Base-by-base conservation (phyloP, 2,888 invertebrate genomes). In the Diarsia mendica region DNA sequence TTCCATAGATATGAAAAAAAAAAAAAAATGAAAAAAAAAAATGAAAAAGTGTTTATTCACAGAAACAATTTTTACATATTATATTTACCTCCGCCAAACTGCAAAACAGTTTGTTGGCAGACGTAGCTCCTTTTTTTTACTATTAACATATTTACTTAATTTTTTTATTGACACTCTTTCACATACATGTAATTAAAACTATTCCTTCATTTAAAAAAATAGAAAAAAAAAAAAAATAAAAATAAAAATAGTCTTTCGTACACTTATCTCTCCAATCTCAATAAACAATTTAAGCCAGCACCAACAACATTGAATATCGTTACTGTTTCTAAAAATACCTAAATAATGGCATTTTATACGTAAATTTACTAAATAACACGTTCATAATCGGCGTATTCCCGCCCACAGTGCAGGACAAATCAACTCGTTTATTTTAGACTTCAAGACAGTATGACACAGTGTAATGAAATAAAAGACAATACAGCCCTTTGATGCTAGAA, bases 401-500 rank as follows among this genome's bases (percentile, higher is more conserved):
- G 83, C 89, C 88, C 86, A 87, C 87, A 73, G 71, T 67, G 83
- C 85, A 77, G 80, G 79, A 82, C 88, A 79, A 88, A 90, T 90
- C 85, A 84, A 82, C 71, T 79, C 70, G 76, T 78, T 88, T 82
- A 88, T 86, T 89, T 86, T 77, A 82, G 81, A 74, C 60, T 71
- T 13, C 74, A 78, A 39, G 48, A 68, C 78, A 81, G 82, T 85
- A 87, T 87, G 88, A 88, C 80, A 85, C 88, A 85, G 86, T 89
- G 86, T 89, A 89, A 88, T 90, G 84, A 91, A 89, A 86, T 87
- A 87, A 87, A 88, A 85, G 85, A 88, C 87, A 86, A 87, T 83
- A 63, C 75, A 44, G 20, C 65, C 78, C 92, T 92, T 92, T 92
- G 92, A 92, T 92, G 90, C 84, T 77, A 71, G 72, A 76, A 88